Conservation (phyloP, 2,113 vertebrate species). For the Agelaius tricolor region DNA sequence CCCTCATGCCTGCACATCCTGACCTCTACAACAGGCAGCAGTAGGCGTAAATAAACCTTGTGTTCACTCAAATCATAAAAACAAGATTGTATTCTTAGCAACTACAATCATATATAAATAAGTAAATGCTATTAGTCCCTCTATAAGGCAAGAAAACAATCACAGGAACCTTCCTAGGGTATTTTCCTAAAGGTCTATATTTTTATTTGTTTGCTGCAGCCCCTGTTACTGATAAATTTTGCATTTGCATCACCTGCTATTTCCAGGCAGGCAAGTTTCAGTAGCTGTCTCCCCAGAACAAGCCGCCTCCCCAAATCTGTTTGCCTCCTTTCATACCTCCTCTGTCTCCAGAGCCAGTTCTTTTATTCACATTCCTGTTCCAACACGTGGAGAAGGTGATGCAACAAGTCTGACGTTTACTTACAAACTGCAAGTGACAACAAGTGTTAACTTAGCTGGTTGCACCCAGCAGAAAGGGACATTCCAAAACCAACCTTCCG, state of each 20-base stretch:
- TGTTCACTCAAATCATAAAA: neutral
- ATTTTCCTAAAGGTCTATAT: neutral
- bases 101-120: neutral
- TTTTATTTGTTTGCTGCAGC: neutral
- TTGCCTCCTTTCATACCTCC: neutral
- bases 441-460: neutral
- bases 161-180: neutral
- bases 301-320: neutral
- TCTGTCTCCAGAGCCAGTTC: neutral
- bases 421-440: neutral
- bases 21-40: neutral
- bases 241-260: neutral
- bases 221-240: neutral
- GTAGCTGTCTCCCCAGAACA: neutral
- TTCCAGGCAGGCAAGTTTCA: neutral
- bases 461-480: neutral
- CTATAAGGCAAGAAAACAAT: neutral
- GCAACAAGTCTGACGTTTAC: neutral
- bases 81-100: neutral
- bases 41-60: neutral
- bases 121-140: neutral
- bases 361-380: neutral
- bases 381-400: neutral
- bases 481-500: neutral
- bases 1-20: neutral